These are phyloP conservation scores for Agonopterix alstromeriana DNA, from an alignment of 2,888 invertebrate genomes.

Conservation along the genomic window DNA sequence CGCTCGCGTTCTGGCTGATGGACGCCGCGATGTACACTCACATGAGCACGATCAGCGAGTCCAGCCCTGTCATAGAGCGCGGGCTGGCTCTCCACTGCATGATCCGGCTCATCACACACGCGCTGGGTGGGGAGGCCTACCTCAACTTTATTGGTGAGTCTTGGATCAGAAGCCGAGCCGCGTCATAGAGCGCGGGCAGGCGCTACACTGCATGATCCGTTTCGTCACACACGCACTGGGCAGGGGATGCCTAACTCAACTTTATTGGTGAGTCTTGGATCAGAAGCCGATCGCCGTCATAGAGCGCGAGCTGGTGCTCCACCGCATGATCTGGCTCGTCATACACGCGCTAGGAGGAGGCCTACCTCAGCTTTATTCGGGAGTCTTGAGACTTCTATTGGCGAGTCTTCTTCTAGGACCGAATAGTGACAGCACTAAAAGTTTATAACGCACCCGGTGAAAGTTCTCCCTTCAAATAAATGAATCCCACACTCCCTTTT, in stretches of 20 bases:
- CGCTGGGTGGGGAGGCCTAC: conserved; percentile 97
- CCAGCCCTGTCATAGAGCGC: conserved; percentile 87
- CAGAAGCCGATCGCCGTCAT: conserved; percentile 83
- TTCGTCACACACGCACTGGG: conserved; percentile 95
- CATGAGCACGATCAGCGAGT: conserved; percentile 88
- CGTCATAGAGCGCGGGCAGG: conserved; percentile 93
- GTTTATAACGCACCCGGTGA: too few species aligned
- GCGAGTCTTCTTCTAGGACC: too few species aligned
- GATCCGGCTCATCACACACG: conserved; percentile 95
- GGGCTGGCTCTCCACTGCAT: conserved; percentile 98
- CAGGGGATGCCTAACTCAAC: conserved; percentile 98
- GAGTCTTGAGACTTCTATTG: conserved; percentile 8
- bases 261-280: conserved; percentile 89
- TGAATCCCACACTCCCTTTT: too few species aligned
- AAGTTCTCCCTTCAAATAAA: too few species aligned
- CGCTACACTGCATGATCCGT: conserved; percentile 97
- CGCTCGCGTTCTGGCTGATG: conserved; percentile 99
- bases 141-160: conserved; percentile 96
- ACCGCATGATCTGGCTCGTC: conserved; percentile 97
- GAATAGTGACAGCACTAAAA: too few species aligned
- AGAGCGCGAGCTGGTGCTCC: conserved; percentile 95
- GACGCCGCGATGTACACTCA: conserved; percentile 99
- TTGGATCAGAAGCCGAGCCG: conserved; percentile 78
- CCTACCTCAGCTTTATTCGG: conserved; percentile 99
- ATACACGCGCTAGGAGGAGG: conserved; percentile 96